Base-by-base conservation (phyloP, 92 coral and sea anemone genomes). In the Anthopleura xanthogrammica region DNA sequence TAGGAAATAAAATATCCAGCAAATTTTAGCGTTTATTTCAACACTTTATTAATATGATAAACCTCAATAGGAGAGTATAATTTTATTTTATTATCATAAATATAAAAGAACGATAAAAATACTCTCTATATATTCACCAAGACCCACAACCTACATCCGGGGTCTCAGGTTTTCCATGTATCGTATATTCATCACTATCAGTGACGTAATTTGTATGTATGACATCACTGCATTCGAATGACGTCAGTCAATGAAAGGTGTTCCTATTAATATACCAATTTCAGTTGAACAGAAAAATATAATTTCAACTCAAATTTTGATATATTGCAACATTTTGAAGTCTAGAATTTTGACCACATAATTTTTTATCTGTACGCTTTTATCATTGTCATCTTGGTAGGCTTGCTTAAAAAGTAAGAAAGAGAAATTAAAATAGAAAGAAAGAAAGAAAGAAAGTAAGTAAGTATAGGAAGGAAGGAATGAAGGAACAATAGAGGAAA, bases 41-140 rank as follows among this genome's bases (percentile, higher is more conserved):
- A 36, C 41, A 24, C 19, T 68, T 68, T 68, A 68, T 68, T 68
- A 29, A 68, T 68, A 68, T 23, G 4, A 64, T 64, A 68, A 68
- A 17, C 70, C 29, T 62, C 13, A n/a, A n/a, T n/a, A 46, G 50
- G 29, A 19, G 70, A 62, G 70, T 19, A 62, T 11, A 62, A 62
- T 62, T 62, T 19, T 19, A 12, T 14, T 6, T 54, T 19, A 68
- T 68, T 29, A 68, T 68, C 29, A 68, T 68, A 68, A 68, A 68
- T 68, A 68, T 36, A 68, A 68, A 68, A 2, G 46, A 68, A 68
- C 74, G 74, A 68, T 68, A 68, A 68, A 68, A 68, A 68, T 68
- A 68, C 46, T 29, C 74, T 68, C 3, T 29, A 29, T 29, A 29
- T 29, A 64, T 64, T 68, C 42, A 29, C 58, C 58, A 68, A 36